Evolutionary conservation across 2,888 invertebrate species (phyloP), one percentile per base, ranked within the genome.

Genomic region (Dendrolimus houi): DNA sequence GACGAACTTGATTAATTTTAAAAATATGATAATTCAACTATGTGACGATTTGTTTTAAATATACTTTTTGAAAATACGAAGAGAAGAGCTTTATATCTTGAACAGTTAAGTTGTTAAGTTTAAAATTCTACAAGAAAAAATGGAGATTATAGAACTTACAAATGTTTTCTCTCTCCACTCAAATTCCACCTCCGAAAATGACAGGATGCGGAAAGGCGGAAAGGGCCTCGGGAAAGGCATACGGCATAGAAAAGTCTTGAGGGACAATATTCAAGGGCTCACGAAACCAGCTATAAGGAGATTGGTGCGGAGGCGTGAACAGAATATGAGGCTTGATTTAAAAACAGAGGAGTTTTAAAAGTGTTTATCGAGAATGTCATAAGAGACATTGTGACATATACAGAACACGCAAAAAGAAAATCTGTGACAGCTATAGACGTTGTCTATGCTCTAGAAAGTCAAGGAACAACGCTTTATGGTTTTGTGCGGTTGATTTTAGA

Each of bases 351-450:
- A 52, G 95, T 95, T 0, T 76, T 96, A 41, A 96, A 96, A 74
- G 94, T 95, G 0, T 97, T 97, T 77, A 91, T 97, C 60, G 96
- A 96, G 77, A 96, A 95, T 76, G 95, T 96, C 0, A 96, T 96
- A 68, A 92, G 95, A 54, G 96, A 96, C 75, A 95, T 96, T n/a
- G 96, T 96, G 56, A 96, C 95, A 6, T 96, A 96, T 82, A 96
- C 96, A 0, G 96, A 96, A 75, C 96, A 97, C 75, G 96, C 96
- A 52, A 97, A 96, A 83, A 91, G 96, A 68, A 97, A 97, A 87
- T 97, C 96, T 1, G 96, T 96, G 54, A 96, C 96, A 0, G 96
- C 96, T 13, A 96, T 96, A 96, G 96, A 96, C 68, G 95, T 97
- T 12, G 96, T 96, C 55, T 97, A 96, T 74, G 96, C 96, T n/a